Base-by-base conservation (phyloP, 2,797 vertebrate genomes). In the Gallirallus australis region DNA sequence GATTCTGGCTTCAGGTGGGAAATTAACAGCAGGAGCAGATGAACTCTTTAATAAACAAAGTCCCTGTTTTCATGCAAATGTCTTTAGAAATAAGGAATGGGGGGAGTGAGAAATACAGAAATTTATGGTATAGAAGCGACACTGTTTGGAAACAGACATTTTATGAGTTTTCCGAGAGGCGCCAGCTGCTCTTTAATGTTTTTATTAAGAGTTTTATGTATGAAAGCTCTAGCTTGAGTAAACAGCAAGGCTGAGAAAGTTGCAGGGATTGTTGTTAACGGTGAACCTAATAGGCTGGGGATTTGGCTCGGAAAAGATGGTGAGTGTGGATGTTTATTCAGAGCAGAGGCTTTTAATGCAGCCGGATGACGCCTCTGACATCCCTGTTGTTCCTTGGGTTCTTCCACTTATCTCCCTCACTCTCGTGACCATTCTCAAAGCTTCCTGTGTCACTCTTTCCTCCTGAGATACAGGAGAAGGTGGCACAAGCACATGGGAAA, bases 161-260 rank as follows among this genome's bases (percentile, higher is more conserved):
- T 97, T 97, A 96, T 87, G 95, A 85, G 95, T 96, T 96, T 97
- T 97, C 97, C 69, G 77, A 86, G 95, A 97, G 96, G 96, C 82
- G 81, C 94, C 97, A 96, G 97, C 97, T 97, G 97, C 97, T 97
- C 93, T 96, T 94, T 89, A 96, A 95, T 96, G 94, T 96, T 97
- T 97, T 95, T 92, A 89, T 97, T 97, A 86, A 63, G 96, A 96
- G 87, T 95, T 96, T 97, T 96, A 94, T 93, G 83, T 95, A 96
- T 96, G 96, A 97, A 97, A 96, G 88, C 76, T 79, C 64, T 90
- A 73, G 65, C 82, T 93, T 96, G 86, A 97, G 85, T 96, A 97
- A 97, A 96, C 89, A 97, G 92, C 86, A 81, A 96, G 81, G 82
- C 82, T 94, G 84, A 90, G 83, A 93, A 93, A 95, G 93, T 94